Percentiles rank a stretch among this genome's conserved stretches.
Conservation (phyloP, 2,888 invertebrate species). For the Sialis fuliginosa region DNA sequence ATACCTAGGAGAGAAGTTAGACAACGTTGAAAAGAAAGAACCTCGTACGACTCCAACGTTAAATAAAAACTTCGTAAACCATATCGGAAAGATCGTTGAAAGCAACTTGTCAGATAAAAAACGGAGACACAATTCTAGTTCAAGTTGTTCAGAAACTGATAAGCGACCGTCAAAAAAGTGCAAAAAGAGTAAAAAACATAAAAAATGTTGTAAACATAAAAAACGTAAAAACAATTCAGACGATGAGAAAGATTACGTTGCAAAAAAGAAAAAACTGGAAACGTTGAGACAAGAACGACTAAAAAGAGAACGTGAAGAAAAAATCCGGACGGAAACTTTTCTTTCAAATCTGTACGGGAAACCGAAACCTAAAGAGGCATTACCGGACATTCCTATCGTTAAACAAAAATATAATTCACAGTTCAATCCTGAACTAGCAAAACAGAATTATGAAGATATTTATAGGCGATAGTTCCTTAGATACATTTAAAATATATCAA, state of each 20-base stretch:
- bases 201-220: slow-evolving; percentile 9
- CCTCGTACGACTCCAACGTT: neutral
- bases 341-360: slow-evolving; percentile 50
- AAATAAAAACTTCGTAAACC: slow-evolving; percentile 1
- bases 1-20: slow-evolving; percentile 22
- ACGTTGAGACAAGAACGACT: slow-evolving; percentile 60
- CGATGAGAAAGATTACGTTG: slow-evolving; percentile 13
- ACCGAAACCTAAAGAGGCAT: slow-evolving; percentile 17
- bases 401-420: slow-evolving; percentile 87
- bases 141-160: slow-evolving; percentile 5
- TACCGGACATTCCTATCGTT: slow-evolving; percentile 21
- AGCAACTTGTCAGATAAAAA: neutral
- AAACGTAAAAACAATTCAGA: slow-evolving; percentile 7
- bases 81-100: neutral
- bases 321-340: slow-evolving; percentile 46
- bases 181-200: slow-evolving; percentile 12
- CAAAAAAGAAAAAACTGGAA: slow-evolving; percentile 32
- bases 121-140: neutral
- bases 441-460: slow-evolving; percentile 44
- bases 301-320: slow-evolving; percentile 65
- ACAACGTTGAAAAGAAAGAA: slow-evolving; percentile 4
- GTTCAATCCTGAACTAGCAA: slow-evolving; percentile 82
- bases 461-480: neutral
- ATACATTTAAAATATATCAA: too few species aligned
- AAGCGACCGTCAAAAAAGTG: slow-evolving; percentile 7